Evolutionary conservation across 2,888 invertebrate genomes (phyloP), one percentile per base, ranked within the genome.

Genomic region (Trimorus sp.): DNA sequence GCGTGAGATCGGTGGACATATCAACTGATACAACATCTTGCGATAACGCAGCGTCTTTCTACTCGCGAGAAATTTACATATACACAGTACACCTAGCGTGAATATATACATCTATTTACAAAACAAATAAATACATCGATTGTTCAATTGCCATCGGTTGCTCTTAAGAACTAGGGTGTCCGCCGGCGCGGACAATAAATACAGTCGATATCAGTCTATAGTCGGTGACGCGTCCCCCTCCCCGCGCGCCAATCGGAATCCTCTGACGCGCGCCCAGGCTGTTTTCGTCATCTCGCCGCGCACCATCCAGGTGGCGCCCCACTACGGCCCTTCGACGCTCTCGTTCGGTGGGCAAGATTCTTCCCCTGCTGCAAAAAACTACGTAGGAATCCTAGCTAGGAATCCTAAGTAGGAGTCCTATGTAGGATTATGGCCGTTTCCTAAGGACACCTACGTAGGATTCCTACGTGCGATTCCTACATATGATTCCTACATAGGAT

Each of bases 101-200:
- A 26, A 51, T 89, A 88, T 88, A 85, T 87, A 88, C 87, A 89
- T 38, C 49, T 89, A 88, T 89, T 42, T 89, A 89, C 89, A 89
- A 11, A 26, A 12, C 42, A 85, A 89, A 89, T 89, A 89, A 89
- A 89, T 89, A 89, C 84, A 83, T 84, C 79, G 84, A 82, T 53
- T 60, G 75, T 59, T 60, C 59, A 71, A 73, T 80, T 53, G 77
- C 63, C 76, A 83, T 82, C 74, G 77, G 74, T 79, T 78, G 48
- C 14, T 62, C 65, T 74, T 76, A 71, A 70, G 59, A 78, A 14
- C 69, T 73, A 66, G 58, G 38, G 74, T 77, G 74, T 65, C 70
- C 65, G 74, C 77, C 66, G 40, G 62, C 68, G 58, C 62, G 79
- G 54, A 53, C 56, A 80, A 82, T 83, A 84, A 84, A 84, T 84